A percentile compares a stretch with the other conserved stretches of the same genome.
Conservation (phyloP, 1,140 invertebrate species). For the Schlechtendalia chinensis region DNA sequence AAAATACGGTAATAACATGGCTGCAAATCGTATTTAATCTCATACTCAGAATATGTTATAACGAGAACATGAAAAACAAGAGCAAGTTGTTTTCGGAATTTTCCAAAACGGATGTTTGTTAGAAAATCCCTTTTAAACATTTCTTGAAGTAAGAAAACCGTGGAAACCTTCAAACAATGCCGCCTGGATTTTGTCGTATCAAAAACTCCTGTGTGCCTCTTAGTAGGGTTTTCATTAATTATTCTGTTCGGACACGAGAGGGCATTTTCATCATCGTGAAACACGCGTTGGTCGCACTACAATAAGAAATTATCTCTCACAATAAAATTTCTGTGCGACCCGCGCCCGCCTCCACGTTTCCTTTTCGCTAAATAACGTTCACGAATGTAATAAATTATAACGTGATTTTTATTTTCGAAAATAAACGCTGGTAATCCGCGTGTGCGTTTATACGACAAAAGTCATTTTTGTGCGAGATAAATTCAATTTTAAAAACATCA, state of each 20-base stretch:
- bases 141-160: background rate
- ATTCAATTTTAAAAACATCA: no score
- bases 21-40: background rate
- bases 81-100: conserved; percentile 1
- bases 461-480: no score
- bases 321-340: background rate
- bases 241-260: conserved; percentile 32
- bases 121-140: conserved; percentile 12
- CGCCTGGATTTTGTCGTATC: conserved; percentile 9
- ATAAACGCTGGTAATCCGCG: no score
- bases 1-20: background rate
- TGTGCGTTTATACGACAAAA: background rate
- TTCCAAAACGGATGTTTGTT: conserved; percentile 31
- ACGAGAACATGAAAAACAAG: background rate
- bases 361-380: background rate
- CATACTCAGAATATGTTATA: background rate
- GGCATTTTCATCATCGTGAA: conserved; percentile 34
- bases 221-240: conserved; percentile 27
- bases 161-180: conserved; percentile 6
- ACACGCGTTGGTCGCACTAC: background rate
- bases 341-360: background rate
- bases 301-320: conserved; percentile 10
- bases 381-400: no score
- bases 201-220: background rate
- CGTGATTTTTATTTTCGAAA: no score